A percentile compares a stretch with the other conserved stretches of the same genome.
Evolutionary conservation across 2,797 vertebrate genomes (phyloP).

Genomic region (Lemur catta): DNA sequence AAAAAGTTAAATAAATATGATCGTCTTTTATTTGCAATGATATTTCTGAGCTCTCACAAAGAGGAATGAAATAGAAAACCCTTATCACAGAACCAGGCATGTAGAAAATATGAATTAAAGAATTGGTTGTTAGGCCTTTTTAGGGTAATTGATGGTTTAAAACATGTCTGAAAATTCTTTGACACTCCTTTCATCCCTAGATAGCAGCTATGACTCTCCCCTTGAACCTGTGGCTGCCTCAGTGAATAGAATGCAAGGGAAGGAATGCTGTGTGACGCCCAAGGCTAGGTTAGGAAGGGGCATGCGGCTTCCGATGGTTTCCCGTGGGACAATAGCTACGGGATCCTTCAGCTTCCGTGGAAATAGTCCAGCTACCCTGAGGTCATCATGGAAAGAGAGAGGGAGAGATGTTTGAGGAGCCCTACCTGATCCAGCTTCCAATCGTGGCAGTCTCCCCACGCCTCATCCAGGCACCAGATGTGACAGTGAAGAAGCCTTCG

Average conservation of each 20-base stretch:
- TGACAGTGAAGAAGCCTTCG: not conserved
- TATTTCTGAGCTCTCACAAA: not conserved
- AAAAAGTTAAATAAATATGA: not conserved
- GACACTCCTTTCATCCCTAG: not conserved
- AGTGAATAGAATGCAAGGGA: not conserved
- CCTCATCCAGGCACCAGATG: not conserved
- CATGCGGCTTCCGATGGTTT: not conserved
- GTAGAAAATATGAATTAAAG: not conserved
- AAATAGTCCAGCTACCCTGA: not conserved
- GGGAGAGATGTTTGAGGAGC: not conserved
- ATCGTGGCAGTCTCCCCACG: not conserved
- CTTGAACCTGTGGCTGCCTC: not conserved
- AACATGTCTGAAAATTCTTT: not conserved
- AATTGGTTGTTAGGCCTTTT: not conserved
- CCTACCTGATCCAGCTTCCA: not conserved
- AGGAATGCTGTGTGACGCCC: not conserved
- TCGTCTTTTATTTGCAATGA: not conserved
- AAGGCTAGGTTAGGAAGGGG: not conserved
- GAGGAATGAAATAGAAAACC: not conserved
- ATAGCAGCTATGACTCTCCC: not conserved
- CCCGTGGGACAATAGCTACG: not conserved
- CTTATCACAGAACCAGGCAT: not conserved
- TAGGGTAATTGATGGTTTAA: not conserved
- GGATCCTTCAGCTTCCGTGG: not conserved
- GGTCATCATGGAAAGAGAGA: no score